phyloP scores from a whole-genome alignment of 2,888 invertebrate species.

The Pseudococcus viburni region DNA sequence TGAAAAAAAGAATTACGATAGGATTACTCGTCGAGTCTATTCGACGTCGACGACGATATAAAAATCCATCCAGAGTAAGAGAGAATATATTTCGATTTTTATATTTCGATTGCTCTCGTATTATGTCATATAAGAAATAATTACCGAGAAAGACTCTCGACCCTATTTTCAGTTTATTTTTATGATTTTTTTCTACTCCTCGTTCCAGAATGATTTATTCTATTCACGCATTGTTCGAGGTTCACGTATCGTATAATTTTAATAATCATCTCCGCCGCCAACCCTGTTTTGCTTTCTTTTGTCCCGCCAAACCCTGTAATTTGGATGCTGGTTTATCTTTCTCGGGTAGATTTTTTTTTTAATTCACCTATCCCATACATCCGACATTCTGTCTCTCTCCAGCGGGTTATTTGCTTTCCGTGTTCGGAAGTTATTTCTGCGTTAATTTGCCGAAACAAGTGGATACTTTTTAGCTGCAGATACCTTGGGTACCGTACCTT shows the following conservation, averaged over 20 bases:
- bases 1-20: background rate
- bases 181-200: background rate
- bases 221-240: constrained; percentile 45
- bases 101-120: constrained; percentile 37
- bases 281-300: constrained; percentile 53
- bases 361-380: background rate
- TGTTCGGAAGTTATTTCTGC: constrained; percentile 19
- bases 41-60: background rate
- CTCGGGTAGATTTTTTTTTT: constrained; percentile 5
- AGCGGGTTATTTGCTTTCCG: background rate
- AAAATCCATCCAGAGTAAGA: background rate
- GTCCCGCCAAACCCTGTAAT: constrained; percentile 44
- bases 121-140: constrained; percentile 52
- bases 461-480: background rate
- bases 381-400: background rate
- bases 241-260: constrained; percentile 54
- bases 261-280: constrained; percentile 35
- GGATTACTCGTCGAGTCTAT: background rate
- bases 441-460: constrained; percentile 35
- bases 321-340: constrained; percentile 41
- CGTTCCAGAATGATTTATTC: constrained; percentile 51
- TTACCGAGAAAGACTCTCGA: constrained; percentile 42
- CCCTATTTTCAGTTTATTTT: constrained; percentile 11
- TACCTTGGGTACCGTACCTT: background rate
- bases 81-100: constrained; percentile 12